Evolutionary conservation across 2,888 invertebrate species (phyloP).

Genomic region (Amphimallon solstitiale): DNA sequence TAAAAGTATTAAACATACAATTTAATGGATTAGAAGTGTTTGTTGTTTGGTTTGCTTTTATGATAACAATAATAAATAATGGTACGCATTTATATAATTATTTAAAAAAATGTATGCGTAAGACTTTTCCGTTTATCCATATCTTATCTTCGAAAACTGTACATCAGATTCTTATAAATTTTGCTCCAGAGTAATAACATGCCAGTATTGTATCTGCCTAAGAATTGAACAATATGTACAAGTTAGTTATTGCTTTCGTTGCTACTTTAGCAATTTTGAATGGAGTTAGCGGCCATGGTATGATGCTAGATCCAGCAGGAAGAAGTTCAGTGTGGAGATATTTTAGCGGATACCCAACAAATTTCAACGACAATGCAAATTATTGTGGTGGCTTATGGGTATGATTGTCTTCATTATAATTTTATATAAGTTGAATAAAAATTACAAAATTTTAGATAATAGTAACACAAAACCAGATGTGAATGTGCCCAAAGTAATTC

Average conservation of each 20-base stretch:
- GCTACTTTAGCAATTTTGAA: conserved; percentile 25
- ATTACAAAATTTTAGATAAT: background rate
- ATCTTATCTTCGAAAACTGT: conserved; percentile 19
- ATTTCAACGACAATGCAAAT: conserved; percentile 66
- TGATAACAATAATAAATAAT: conserved; percentile 17
- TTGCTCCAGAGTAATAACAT: background rate
- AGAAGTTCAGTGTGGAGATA: conserved; percentile 67
- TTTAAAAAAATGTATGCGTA: conserved; percentile 9
- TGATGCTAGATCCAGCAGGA: conserved; percentile 65
- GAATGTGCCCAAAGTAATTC: too few relatives aligned
- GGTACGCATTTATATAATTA: conserved; percentile 9
- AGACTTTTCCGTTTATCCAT: conserved; percentile 15
- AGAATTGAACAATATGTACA: conserved; percentile 13
- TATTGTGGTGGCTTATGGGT: conserved; percentile 66
- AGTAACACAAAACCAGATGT: too few relatives aligned
- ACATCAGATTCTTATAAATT: conserved; percentile 18
- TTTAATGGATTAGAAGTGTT: conserved; percentile 17
- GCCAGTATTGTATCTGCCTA: conserved; percentile 2
- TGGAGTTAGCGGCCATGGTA: conserved; percentile 63
- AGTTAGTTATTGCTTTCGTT: background rate
- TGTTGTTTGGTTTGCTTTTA: background rate
- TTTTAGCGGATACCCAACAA: conserved; percentile 60
- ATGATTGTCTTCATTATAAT: conserved; percentile 42
- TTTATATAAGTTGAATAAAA: background rate
- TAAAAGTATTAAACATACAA: conserved; percentile 20